Percentiles rank a stretch among this genome's conserved stretches.
Evolutionary conservation across 2,888 invertebrate genomes (phyloP).

Genomic region (Perizoma flavofasciatum): DNA sequence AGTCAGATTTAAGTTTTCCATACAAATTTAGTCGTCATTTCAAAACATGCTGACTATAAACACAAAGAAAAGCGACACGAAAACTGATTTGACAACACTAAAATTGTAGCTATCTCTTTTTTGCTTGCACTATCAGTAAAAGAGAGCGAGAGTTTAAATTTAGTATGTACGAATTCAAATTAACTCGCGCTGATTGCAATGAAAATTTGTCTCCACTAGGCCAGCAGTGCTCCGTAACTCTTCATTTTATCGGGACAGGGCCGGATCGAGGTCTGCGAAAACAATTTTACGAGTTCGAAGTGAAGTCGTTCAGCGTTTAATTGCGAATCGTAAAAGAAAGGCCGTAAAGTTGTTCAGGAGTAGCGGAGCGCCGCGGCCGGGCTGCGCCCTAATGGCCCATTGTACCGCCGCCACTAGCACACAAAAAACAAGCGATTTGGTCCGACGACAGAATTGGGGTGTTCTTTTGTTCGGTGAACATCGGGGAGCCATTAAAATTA

Average conservation of each 20-base stretch:
- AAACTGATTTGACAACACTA: too few relatives aligned
- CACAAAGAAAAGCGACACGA: too few relatives aligned
- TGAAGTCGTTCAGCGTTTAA: conserved; percentile 56
- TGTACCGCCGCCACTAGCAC: conserved; percentile 45
- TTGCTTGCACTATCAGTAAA: too few relatives aligned
- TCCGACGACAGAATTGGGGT: conserved; percentile 49
- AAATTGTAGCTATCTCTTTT: too few relatives aligned
- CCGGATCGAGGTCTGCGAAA: conserved; percentile 41
- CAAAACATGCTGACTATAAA: too few relatives aligned
- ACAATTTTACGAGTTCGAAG: conserved; percentile 49
- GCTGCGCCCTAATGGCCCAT: conserved; percentile 47
- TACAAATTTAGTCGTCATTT: too few relatives aligned
- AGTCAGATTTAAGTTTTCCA: too few relatives aligned
- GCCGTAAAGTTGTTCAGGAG: conserved; percentile 52
- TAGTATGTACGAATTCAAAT: too few relatives aligned
- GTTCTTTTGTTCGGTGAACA: conserved; percentile 55
- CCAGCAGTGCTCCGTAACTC: neutral
- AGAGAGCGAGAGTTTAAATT: too few relatives aligned
- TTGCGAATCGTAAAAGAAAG: conserved; percentile 56
- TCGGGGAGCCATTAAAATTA: conserved; percentile 58
- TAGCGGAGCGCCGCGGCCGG: conserved; percentile 36
- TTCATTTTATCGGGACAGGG: conserved; percentile 8
- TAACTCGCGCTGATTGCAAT: too few relatives aligned
- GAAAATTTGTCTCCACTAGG: too few relatives aligned
- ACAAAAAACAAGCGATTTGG: conserved; percentile 63